phyloP scores from a whole-genome alignment of 2,113 vertebrate species.

The Rhagologus leucostigma region DNA sequence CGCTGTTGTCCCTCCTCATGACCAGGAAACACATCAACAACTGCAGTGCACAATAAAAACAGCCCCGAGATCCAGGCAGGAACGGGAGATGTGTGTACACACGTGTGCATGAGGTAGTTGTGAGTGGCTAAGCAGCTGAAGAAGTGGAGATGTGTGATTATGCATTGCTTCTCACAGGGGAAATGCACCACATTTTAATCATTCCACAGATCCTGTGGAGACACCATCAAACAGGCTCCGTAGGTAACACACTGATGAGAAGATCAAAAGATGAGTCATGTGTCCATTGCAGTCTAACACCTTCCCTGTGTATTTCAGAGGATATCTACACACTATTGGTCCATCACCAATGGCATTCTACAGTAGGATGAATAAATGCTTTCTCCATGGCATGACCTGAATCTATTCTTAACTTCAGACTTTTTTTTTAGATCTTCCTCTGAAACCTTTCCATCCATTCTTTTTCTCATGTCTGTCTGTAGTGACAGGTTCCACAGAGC shows the following conservation, averaged over 20 bases:
- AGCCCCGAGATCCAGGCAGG: background rate
- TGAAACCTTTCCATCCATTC: background rate
- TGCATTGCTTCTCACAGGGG: background rate
- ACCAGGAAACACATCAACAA: background rate
- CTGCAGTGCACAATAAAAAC: background rate
- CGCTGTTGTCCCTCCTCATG: background rate
- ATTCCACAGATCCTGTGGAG: background rate
- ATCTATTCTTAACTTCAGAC: background rate
- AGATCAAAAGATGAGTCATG: background rate
- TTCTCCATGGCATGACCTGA: background rate
- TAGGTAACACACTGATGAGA: background rate
- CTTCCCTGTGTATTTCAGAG: background rate
- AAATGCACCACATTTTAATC: background rate
- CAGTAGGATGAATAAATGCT: background rate
- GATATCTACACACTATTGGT: background rate
- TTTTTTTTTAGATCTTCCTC: background rate
- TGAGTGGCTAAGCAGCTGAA: background rate
- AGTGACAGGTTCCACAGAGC: background rate
- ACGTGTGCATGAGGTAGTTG: accelerated
- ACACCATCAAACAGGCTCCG: background rate
- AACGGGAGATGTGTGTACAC: background rate
- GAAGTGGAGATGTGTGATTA: background rate
- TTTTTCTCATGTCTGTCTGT: background rate
- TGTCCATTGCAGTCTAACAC: background rate
- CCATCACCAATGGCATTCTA: background rate